These are phyloP conservation scores for Margaritifera margaritifera DNA, from an alignment of 2,888 invertebrate species.

Conservation along the genomic window DNA sequence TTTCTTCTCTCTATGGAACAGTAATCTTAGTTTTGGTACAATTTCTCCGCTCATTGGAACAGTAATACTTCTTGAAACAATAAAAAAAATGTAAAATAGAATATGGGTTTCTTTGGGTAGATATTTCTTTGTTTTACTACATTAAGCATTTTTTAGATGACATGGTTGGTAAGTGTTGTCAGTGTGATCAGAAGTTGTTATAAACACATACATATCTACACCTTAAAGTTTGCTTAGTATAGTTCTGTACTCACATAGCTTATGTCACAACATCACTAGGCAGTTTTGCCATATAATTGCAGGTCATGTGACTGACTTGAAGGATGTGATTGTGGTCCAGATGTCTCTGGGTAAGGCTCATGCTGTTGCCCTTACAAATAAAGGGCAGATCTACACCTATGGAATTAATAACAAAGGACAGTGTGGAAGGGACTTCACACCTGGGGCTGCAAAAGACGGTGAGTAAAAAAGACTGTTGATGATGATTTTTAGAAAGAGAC, in stretches of 20 bases:
- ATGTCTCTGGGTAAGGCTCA: constrained; percentile 96
- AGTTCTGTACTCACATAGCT: neutral
- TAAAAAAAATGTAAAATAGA: too few relatives aligned
- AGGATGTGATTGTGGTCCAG: constrained; percentile 82
- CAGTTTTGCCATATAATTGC: constrained; percentile 23
- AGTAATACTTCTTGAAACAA: too few relatives aligned
- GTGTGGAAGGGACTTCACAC: constrained; percentile 85
- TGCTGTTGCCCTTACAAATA: constrained; percentile 88
- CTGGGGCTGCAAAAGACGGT: constrained; percentile 74
- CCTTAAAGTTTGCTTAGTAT: neutral
- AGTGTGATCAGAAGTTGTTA: too few relatives aligned
- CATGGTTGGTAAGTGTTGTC: too few relatives aligned
- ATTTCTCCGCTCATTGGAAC: too few relatives aligned
- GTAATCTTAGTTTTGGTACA: too few relatives aligned
- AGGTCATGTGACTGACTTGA: constrained; percentile 84
- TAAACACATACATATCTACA: neutral
- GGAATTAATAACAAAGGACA: constrained; percentile 99
- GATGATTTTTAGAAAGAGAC: too few relatives aligned
- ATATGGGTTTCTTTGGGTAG: too few relatives aligned
- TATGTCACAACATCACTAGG: neutral
- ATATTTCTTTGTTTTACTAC: too few relatives aligned
- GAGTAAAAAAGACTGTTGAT: constrained; percentile 7
- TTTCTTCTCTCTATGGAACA: too few relatives aligned
- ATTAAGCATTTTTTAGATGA: too few relatives aligned
- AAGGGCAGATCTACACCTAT: constrained; percentile 94